Evolutionary conservation across 2,113 vertebrate genomes (phyloP).

Genomic region (Jaculus jaculus): DNA sequence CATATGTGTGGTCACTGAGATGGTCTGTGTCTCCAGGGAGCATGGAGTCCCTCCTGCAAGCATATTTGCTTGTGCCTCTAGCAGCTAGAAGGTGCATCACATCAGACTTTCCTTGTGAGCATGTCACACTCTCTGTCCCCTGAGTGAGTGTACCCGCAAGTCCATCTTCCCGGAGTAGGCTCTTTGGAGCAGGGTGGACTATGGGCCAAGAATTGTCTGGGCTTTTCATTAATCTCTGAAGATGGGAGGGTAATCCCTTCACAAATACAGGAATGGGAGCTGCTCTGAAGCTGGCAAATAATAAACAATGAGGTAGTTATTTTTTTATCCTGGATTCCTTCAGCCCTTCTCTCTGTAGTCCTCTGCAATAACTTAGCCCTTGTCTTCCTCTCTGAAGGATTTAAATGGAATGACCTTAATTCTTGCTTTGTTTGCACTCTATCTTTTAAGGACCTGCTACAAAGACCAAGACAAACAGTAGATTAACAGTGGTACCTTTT

Average conservation of each 20-base stretch:
- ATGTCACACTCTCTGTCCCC: background rate
- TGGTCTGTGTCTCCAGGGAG: background rate
- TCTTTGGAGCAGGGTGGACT: slow-evolving; percentile 62
- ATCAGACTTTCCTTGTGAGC: background rate
- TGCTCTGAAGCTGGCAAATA: slow-evolving; percentile 82
- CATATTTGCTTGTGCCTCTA: background rate
- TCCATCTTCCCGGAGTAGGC: slow-evolving; percentile 36
- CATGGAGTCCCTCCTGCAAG: background rate
- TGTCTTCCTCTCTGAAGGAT: slow-evolving; percentile 85
- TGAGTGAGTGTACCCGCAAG: background rate
- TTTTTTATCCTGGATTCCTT: slow-evolving; percentile 79
- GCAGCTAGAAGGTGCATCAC: background rate
- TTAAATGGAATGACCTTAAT: slow-evolving; percentile 89
- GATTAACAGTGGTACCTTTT: slow-evolving; percentile 87
- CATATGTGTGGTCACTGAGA: background rate
- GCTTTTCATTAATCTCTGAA: slow-evolving; percentile 82
- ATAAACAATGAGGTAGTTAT: slow-evolving; percentile 81
- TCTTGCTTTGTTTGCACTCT: slow-evolving; percentile 88
- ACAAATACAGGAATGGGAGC: slow-evolving; percentile 84
- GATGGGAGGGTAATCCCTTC: slow-evolving; percentile 83
- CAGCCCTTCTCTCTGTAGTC: slow-evolving; percentile 78
- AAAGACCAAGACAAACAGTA: slow-evolving; percentile 89
- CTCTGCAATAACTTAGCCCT: slow-evolving; percentile 86
- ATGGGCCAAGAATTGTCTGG: slow-evolving; percentile 71
- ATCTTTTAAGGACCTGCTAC: slow-evolving; percentile 86